phyloP scores from a whole-genome alignment of 2,888 invertebrate species.

The Nemoura dubitans region DNA sequence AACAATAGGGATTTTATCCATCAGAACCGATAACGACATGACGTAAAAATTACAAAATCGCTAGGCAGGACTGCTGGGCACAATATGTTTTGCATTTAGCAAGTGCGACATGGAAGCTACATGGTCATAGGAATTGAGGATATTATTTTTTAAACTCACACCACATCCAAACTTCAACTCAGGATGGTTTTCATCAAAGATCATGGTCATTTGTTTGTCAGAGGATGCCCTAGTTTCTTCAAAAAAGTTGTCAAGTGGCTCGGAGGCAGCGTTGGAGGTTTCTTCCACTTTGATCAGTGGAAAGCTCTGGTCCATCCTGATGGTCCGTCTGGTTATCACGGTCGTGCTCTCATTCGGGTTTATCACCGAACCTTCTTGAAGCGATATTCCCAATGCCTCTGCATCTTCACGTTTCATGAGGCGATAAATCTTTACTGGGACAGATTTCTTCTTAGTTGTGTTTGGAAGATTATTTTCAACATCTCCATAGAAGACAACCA shows the following conservation, averaged over 20 bases:
- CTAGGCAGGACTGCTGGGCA: too few species aligned
- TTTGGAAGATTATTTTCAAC: background rate
- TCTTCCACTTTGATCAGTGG: background rate
- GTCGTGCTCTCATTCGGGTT: constrained; percentile 25
- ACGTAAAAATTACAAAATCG: too few species aligned
- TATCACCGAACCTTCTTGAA: constrained; percentile 28
- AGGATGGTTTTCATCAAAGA: background rate
- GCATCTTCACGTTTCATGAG: constrained; percentile 29
- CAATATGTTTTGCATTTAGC: too few species aligned
- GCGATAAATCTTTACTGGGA: constrained; percentile 30
- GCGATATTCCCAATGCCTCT: constrained; percentile 22
- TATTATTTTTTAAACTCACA: background rate
- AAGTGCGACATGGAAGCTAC: too few species aligned
- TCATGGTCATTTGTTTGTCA: background rate
- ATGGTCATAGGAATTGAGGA: too few species aligned
- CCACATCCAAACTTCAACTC: background rate
- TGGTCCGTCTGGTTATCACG: constrained; percentile 20
- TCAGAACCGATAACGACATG: too few species aligned
- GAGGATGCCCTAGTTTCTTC: background rate
- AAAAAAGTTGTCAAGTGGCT: background rate
- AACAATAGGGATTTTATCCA: too few species aligned
- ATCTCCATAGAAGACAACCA: background rate
- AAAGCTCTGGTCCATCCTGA: background rate
- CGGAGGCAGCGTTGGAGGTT: too few species aligned
- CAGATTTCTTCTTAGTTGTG: background rate